Evolutionary conservation across 2,888 invertebrate genomes (phyloP).

Genomic region (Euclidia mi): DNA sequence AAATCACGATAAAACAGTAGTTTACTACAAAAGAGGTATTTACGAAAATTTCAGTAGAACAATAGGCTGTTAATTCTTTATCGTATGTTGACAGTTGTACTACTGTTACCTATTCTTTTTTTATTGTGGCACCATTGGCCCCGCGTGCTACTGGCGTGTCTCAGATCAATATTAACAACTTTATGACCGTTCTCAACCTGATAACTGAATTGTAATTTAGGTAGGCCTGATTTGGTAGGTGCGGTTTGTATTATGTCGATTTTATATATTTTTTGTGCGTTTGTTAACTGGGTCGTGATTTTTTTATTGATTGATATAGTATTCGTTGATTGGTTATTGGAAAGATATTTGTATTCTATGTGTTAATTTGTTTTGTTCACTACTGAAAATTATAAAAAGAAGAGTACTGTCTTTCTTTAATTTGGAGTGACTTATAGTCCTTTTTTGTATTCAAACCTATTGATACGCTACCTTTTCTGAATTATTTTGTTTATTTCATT

Average conservation of each 20-base stretch:
- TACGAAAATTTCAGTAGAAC: background rate
- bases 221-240: background rate
- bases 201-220: slow-evolving; percentile 11
- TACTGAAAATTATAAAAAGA: too few species aligned
- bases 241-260: background rate
- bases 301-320: too few species aligned
- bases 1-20: too few species aligned
- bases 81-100: background rate
- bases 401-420: too few species aligned
- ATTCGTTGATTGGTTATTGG: too few species aligned
- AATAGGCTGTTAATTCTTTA: slow-evolving; percentile 4
- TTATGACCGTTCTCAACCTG: slow-evolving; percentile 26
- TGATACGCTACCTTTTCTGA: too few species aligned
- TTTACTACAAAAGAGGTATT: background rate
- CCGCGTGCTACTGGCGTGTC: slow-evolving; percentile 24
- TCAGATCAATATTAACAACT: slow-evolving; percentile 35
- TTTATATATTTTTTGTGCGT: background rate
- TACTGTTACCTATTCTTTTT: slow-evolving; percentile 19
- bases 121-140: slow-evolving; percentile 7
- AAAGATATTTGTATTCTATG: too few species aligned
- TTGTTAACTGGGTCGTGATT: background rate
- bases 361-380: too few species aligned
- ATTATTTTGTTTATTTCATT: too few species aligned
- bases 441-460: too few species aligned
- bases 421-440: too few species aligned